Evolutionary conservation across 2,113 vertebrate species (phyloP).

Genomic region (Orientallactaga bullata): DNA sequence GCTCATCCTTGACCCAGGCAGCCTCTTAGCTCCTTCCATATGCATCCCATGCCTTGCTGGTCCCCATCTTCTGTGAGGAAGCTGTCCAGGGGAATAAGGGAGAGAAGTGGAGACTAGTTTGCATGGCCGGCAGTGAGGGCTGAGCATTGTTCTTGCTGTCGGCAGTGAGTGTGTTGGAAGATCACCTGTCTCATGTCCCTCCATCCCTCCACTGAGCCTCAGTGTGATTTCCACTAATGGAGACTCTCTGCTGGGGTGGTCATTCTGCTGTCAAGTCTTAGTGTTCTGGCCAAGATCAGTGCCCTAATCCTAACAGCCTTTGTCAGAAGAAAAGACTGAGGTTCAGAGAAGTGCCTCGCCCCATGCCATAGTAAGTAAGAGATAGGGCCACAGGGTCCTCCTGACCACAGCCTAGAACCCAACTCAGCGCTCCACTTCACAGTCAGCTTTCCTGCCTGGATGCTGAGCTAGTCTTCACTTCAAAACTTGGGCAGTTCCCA

Average conservation of each 20-base stretch:
- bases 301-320: not conserved
- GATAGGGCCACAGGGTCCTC: not conserved
- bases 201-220: not conserved
- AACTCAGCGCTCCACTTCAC: not conserved
- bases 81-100: not conserved
- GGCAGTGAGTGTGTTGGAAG: not conserved
- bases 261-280: not conserved
- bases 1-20: not conserved
- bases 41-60: too few relatives aligned
- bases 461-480: not conserved
- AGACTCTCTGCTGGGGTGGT: not conserved
- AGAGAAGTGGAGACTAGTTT: not conserved
- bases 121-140: not conserved
- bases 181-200: not conserved
- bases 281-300: not conserved
- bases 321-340: not conserved
- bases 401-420: not conserved
- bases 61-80: not conserved
- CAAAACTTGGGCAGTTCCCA: constrained; percentile 62
- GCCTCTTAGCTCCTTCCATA: not conserved
- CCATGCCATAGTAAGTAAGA: not conserved
- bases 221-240: not conserved
- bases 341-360: not conserved
- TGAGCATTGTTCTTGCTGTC: not conserved
- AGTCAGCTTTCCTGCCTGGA: not conserved